Conservation (phyloP, 2,113 vertebrate species). For the Excalfactoria chinensis region DNA sequence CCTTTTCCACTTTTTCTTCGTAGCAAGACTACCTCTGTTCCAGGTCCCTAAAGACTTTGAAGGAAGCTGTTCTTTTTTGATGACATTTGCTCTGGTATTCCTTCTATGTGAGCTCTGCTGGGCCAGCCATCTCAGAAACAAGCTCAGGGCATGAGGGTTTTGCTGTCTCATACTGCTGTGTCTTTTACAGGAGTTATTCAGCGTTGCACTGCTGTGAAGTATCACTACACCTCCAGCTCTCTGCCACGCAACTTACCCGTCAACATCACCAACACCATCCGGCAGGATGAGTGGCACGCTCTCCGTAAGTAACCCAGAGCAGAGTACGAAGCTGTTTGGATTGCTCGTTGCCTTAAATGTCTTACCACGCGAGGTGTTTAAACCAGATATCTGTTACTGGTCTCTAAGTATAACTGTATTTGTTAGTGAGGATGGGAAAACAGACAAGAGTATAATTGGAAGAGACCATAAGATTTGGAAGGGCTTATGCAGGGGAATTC, state of each 20-base stretch:
- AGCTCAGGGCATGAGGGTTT: background rate
- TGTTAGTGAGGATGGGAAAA: background rate
- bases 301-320: constrained; percentile 84
- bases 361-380: background rate
- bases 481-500: background rate
- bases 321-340: accelerated
- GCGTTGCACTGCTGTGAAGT: constrained; percentile 90
- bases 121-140: background rate
- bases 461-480: background rate
- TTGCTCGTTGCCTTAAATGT: background rate
- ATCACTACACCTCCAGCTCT: constrained; percentile 91
- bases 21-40: background rate
- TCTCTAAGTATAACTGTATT: accelerated
- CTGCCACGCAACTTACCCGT: constrained; percentile 88
- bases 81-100: background rate
- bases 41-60: background rate
- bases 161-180: background rate
- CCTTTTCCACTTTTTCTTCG: background rate
- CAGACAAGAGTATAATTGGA: background rate
- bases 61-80: background rate
- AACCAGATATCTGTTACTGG: accelerated
- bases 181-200: constrained; percentile 82
- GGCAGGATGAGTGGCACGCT: constrained; percentile 92
- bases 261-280: constrained; percentile 91
- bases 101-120: background rate